These are phyloP conservation scores for Gymnobelideus leadbeateri DNA, from an alignment of 2,113 vertebrate genomes.

Conservation along the genomic window DNA sequence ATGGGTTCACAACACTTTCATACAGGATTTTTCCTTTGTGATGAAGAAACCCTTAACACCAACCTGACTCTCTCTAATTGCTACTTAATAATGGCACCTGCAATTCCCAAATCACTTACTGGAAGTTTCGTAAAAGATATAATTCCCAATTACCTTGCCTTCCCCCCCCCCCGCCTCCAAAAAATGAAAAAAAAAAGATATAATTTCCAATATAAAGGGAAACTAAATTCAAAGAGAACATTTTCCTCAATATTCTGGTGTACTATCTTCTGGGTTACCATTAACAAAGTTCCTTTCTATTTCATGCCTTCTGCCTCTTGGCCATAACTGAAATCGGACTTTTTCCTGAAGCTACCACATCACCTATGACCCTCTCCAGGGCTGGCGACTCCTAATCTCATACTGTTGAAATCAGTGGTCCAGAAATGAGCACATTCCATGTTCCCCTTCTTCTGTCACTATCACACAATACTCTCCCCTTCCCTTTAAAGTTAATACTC, in stretches of 20 bases:
- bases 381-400: background rate
- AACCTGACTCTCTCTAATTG: background rate
- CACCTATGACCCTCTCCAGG: background rate
- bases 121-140: conserved; percentile 12
- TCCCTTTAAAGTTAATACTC: background rate
- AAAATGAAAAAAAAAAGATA: too few species aligned
- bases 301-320: background rate
- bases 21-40: conserved; percentile 16
- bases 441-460: background rate
- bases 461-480: background rate
- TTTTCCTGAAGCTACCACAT: background rate
- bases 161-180: too few species aligned
- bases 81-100: background rate
- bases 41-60: conserved; percentile 12
- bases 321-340: background rate
- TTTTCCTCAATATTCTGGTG: background rate
- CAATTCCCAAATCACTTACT: conserved; percentile 34
- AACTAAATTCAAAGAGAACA: conserved; percentile 9
- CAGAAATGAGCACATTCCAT: background rate
- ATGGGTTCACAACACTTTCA: conserved; percentile 81
- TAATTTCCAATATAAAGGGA: background rate
- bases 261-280: background rate
- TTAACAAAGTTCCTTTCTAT: background rate
- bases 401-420: background rate
- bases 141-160: too few species aligned